A percentile compares a stretch with the other conserved stretches of the same genome.
These are phyloP conservation scores for Bombus sibiricus DNA, from an alignment of 1,140 invertebrate genomes.

Conservation along the genomic window DNA sequence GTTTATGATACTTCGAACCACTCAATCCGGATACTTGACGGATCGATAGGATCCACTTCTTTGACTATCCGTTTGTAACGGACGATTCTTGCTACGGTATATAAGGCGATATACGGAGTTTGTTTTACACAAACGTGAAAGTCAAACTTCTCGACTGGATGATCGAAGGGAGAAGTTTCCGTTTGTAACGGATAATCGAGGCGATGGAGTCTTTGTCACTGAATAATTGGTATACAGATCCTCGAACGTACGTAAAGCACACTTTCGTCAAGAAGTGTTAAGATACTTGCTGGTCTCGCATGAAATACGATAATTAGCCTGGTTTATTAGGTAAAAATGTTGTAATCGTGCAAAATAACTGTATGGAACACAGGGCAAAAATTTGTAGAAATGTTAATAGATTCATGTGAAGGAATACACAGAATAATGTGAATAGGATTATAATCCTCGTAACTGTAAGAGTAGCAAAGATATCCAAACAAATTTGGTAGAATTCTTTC, in stretches of 20 bases:
- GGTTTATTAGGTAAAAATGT: not conserved
- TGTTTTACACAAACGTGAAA: not conserved
- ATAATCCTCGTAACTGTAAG: not conserved
- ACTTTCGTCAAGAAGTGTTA: not conserved
- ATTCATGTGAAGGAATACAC: too few species aligned
- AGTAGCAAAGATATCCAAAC: too few species aligned
- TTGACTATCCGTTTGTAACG: not conserved
- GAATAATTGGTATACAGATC: not conserved
- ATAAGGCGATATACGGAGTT: not conserved
- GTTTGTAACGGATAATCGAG: not conserved
- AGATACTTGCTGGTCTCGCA: not conserved
- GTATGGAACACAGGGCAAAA: not conserved
- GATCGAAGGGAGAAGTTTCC: not conserved
- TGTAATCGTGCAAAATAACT: not conserved
- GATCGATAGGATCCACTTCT: conserved; percentile 31
- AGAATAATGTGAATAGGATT: not conserved
- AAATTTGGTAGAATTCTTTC: too few species aligned
- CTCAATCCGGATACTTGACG: conserved; percentile 18
- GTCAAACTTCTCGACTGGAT: not conserved
- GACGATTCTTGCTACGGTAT: not conserved
- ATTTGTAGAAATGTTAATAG: not conserved
- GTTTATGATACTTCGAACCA: conserved; percentile 13
- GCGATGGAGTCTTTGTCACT: not conserved
- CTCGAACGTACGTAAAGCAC: too few species aligned
- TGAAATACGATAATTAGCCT: not conserved